phyloP scores from a whole-genome alignment of 2,113 vertebrate genomes.

The Leptobrachium leishanense region DNA sequence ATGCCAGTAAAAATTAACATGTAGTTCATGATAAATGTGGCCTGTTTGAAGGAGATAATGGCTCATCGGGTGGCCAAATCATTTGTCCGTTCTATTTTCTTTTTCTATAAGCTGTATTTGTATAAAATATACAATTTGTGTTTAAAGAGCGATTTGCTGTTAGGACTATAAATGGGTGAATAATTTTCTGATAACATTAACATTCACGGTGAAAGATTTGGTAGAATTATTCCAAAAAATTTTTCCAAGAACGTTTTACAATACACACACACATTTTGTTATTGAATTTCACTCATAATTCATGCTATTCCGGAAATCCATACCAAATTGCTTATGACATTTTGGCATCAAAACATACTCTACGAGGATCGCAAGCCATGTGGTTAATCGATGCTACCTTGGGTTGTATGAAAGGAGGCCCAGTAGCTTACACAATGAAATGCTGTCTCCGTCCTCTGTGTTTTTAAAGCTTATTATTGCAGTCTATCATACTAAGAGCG shows the following conservation, averaged over 20 bases:
- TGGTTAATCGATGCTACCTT: neutral
- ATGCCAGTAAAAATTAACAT: slow-evolving; percentile 1
- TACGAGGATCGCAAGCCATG: neutral
- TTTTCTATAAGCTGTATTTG: neutral
- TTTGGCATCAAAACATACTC: neutral
- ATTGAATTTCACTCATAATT: too few relatives aligned
- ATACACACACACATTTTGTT: too few relatives aligned
- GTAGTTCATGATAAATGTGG: slow-evolving; percentile 4
- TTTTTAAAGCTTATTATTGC: neutral
- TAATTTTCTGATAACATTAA: neutral
- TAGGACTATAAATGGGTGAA: neutral
- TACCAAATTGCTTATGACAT: neutral
- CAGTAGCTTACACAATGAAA: neutral
- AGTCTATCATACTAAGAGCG: neutral
- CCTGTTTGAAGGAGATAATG: neutral
- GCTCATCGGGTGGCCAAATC: neutral
- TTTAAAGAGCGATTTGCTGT: neutral
- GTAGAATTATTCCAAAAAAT: too few relatives aligned
- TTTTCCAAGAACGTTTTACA: too few relatives aligned
- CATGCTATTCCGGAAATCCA: too few relatives aligned
- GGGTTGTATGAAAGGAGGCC: too few relatives aligned
- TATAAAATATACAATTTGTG: neutral
- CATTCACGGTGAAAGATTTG: neutral
- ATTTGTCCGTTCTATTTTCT: neutral
- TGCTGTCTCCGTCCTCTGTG: neutral